Conservation (phyloP, 2,797 vertebrate species). For the Microchirus variegatus region DNA sequence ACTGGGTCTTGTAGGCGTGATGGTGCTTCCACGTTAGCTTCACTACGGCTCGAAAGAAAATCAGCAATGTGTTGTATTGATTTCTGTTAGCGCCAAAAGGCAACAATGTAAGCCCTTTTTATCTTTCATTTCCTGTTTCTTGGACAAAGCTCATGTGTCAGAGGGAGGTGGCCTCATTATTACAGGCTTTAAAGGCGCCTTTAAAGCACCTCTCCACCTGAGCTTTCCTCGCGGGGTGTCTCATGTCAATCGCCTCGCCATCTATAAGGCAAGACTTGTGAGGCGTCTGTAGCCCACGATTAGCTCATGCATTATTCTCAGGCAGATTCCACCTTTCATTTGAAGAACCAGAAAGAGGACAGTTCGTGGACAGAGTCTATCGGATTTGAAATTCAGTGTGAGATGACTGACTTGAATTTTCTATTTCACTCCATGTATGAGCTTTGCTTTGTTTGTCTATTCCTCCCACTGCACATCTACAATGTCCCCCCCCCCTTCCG, state of each 20-base stretch:
- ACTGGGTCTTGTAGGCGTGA: constrained; percentile 37
- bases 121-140: background rate
- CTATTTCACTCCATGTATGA: constrained; percentile 6
- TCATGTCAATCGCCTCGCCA: constrained; percentile 50
- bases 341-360: constrained; percentile 43
- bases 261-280: constrained; percentile 46
- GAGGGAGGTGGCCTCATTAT: constrained; percentile 59
- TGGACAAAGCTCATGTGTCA: constrained; percentile 17
- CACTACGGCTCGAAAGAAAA: constrained; percentile 9
- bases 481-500: constrained; percentile 14
- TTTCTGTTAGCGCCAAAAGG: constrained; percentile 24
- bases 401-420: constrained; percentile 41
- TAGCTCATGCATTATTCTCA: constrained; percentile 71
- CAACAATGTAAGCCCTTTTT: constrained; percentile 5
- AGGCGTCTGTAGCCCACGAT: constrained; percentile 49
- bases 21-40: constrained; percentile 39
- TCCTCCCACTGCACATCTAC: background rate
- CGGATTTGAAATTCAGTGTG: constrained; percentile 43
- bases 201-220: constrained; percentile 54
- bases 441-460: constrained; percentile 9
- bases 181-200: constrained; percentile 45
- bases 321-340: constrained; percentile 39
- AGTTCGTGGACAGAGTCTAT: constrained; percentile 28
- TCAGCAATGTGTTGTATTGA: constrained; percentile 18
- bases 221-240: constrained; percentile 51